A percentile compares a stretch with the other conserved stretches of the same genome.
Evolutionary conservation across 1,140 invertebrate species (phyloP).

Genomic region (Ladona fulva): DNA sequence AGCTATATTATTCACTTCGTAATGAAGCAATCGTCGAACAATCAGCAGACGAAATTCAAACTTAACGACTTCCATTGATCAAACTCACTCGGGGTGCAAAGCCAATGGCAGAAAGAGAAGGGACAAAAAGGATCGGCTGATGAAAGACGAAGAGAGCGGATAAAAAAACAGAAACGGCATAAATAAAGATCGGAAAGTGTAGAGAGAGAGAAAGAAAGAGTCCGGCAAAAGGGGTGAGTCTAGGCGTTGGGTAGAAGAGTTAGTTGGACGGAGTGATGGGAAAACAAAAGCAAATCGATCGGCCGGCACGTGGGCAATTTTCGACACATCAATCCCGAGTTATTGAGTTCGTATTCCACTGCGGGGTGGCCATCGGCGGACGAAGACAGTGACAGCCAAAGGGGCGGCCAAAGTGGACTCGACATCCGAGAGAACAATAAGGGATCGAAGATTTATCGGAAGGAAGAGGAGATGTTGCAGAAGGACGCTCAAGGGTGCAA

Average conservation of each 20-base stretch:
- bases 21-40: too few species aligned
- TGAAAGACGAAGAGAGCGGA: background rate
- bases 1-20: too few species aligned
- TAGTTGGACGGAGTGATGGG: background rate
- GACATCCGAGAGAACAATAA: background rate
- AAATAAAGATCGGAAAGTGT: background rate
- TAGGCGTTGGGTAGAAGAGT: background rate
- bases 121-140: background rate
- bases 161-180: background rate
- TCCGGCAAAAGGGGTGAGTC: background rate
- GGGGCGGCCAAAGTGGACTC: background rate
- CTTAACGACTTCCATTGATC: too few species aligned
- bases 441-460: background rate
- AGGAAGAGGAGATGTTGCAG: background rate
- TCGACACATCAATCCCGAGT: constrained; percentile 1
- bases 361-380: background rate
- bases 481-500: background rate
- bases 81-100: too few species aligned
- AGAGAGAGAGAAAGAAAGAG: background rate
- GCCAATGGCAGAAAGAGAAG: too few species aligned
- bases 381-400: background rate
- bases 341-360: background rate
- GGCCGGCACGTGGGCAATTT: background rate
- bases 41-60: too few species aligned
- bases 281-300: background rate